phyloP scores from a whole-genome alignment of 1,140 invertebrate genomes.

The Nylanderia fulva region DNA sequence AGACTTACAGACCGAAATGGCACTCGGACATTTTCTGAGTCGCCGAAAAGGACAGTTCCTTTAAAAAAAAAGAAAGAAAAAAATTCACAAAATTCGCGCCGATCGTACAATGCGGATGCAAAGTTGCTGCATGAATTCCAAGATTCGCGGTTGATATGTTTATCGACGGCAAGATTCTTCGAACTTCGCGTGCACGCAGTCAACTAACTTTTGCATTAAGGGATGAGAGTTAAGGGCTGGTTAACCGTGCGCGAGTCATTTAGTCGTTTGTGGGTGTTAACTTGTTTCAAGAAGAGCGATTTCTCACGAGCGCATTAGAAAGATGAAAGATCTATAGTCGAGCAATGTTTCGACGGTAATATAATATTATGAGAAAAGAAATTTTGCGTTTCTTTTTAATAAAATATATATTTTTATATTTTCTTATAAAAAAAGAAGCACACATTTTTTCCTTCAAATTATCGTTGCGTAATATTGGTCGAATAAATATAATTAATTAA shows the following conservation, averaged over 20 bases:
- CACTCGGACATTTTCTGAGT: constrained; percentile 50
- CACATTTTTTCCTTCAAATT: too few species aligned
- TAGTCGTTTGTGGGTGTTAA: not conserved
- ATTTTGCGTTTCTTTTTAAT: too few species aligned
- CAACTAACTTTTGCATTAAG: constrained; percentile 37
- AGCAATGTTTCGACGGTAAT: not conserved
- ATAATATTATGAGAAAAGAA: not conserved
- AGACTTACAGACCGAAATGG: constrained; percentile 31
- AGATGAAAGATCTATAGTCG: not conserved
- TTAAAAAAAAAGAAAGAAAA: not conserved
- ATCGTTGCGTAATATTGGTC: too few species aligned
- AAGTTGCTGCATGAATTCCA: constrained; percentile 8
- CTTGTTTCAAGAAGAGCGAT: constrained; percentile 25
- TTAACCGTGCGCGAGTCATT: not conserved
- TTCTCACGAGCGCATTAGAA: not conserved
- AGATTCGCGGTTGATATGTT: not conserved
- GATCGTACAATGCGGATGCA: not conserved
- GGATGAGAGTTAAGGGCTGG: constrained; percentile 3
- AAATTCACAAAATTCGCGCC: not conserved
- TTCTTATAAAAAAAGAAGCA: too few species aligned
- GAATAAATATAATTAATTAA: too few species aligned
- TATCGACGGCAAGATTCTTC: not conserved
- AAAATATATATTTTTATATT: too few species aligned
- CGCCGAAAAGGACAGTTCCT: not conserved
- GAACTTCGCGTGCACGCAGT: constrained; percentile 11